These are phyloP conservation scores for Mus spretus DNA, from an alignment of 2,797 vertebrate species.

Conservation along the genomic window DNA sequence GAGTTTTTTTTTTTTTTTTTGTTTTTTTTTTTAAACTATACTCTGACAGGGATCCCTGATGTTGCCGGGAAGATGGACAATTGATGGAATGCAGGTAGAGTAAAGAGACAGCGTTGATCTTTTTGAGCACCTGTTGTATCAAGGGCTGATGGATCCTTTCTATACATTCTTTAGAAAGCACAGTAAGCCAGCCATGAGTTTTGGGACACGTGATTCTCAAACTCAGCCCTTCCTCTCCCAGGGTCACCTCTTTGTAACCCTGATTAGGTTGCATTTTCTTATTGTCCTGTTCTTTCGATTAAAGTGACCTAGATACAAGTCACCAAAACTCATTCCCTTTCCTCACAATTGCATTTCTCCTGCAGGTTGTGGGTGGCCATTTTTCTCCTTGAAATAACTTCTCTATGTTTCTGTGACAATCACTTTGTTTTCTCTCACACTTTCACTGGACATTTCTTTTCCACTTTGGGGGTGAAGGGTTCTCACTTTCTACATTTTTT, in stretches of 20 bases:
- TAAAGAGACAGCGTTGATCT: neutral
- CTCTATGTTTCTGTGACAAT: neutral
- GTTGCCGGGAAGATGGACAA: constrained; percentile 30
- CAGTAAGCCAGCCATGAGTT: neutral
- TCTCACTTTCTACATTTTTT: neutral
- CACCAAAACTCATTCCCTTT: neutral
- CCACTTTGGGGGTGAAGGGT: neutral
- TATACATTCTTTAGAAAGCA: neutral
- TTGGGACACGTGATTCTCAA: neutral
- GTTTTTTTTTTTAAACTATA: neutral
- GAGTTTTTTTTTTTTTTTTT: neutral
- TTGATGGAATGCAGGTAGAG: neutral
- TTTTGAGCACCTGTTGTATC: neutral
- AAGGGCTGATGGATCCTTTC: neutral
- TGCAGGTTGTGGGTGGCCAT: neutral
- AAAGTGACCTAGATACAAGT: neutral
- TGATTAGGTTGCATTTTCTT: neutral
- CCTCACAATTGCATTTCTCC: neutral
- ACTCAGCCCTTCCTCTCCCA: neutral
- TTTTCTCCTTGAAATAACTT: neutral
- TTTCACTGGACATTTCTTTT: neutral
- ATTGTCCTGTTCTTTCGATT: neutral
- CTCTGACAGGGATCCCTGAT: neutral
- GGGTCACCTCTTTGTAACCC: neutral
- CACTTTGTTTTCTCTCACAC: neutral